phyloP scores from a whole-genome alignment of 2,797 vertebrate species.

The Cynodonichthys magdalenae region DNA sequence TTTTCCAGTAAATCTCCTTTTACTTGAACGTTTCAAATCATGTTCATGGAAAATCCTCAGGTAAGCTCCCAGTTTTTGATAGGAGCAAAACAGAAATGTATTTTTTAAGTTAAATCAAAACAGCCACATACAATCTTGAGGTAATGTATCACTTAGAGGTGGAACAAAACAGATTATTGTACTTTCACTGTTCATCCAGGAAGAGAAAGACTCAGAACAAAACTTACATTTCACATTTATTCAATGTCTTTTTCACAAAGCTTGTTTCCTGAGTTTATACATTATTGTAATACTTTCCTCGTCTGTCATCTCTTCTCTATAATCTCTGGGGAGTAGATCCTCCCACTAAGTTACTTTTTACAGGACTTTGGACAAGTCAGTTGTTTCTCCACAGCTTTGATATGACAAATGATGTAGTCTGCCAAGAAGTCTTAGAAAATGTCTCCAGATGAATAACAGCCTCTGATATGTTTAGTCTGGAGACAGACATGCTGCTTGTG shows the following conservation, averaged over 20 bases:
- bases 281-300: conserved; percentile 40
- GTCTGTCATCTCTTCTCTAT: conserved; percentile 26
- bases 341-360: conserved; percentile 16
- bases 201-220: conserved; percentile 19
- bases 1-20: too few species aligned
- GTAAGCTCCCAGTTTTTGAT: too few species aligned
- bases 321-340: conserved; percentile 39
- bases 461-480: conserved; percentile 38
- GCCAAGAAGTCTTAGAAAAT: conserved; percentile 17
- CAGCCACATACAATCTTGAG: too few species aligned
- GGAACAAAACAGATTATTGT: conserved; percentile 30
- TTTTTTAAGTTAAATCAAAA: too few species aligned
- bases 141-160: too few species aligned
- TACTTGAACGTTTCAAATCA: too few species aligned
- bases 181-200: conserved; percentile 42
- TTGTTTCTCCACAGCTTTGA: conserved; percentile 1
- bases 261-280: conserved; percentile 15
- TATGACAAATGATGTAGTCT: conserved; percentile 31
- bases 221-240: conserved; percentile 25
- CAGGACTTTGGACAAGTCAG: conserved; percentile 13
- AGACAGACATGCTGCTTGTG: conserved; percentile 5
- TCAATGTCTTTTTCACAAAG: conserved; percentile 6
- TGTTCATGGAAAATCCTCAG: too few species aligned
- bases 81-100: too few species aligned
- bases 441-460: conserved; percentile 29